A percentile compares a stretch with the other conserved stretches of the same genome.
Evolutionary conservation across 2,888 invertebrate species (phyloP).

Genomic region (Tribolium freemani): DNA sequence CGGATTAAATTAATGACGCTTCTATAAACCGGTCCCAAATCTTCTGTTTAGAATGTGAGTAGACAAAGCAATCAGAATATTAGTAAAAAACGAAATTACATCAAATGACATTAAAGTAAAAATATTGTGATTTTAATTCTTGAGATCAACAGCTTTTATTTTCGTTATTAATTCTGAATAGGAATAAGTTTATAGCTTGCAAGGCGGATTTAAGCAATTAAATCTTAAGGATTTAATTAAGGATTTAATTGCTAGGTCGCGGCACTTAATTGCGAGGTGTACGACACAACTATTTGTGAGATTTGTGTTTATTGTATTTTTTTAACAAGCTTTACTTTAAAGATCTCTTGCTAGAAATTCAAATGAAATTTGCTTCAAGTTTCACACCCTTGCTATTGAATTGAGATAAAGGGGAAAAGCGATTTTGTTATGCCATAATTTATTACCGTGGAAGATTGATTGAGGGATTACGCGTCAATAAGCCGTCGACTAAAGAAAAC

Average conservation of each 20-base stretch:
- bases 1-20: too few species aligned
- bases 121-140: too few species aligned
- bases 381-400: too few species aligned
- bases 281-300: conserved; percentile 10
- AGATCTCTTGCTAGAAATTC: too few species aligned
- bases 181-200: neutral
- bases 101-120: too few species aligned
- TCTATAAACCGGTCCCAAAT: too few species aligned
- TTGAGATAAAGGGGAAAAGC: neutral
- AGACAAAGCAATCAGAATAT: too few species aligned
- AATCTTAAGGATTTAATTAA: conserved; percentile 28
- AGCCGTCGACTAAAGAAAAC: conserved; percentile 3
- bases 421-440: conserved; percentile 1
- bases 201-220: conserved; percentile 13
- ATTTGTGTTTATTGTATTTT: conserved; percentile 9
- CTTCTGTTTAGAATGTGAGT: too few species aligned
- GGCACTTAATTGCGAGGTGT: conserved; percentile 12
- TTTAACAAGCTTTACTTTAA: neutral
- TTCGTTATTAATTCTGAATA: too few species aligned
- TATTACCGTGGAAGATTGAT: conserved; percentile 7
- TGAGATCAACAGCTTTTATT: too few species aligned
- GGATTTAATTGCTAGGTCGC: conserved; percentile 16
- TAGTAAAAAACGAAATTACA: too few species aligned
- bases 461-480: conserved; percentile 12
- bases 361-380: too few species aligned